These are phyloP conservation scores for Steinernema carpocapsae DNA, from an alignment of 2,888 invertebrate genomes.

Conservation along the genomic window DNA sequence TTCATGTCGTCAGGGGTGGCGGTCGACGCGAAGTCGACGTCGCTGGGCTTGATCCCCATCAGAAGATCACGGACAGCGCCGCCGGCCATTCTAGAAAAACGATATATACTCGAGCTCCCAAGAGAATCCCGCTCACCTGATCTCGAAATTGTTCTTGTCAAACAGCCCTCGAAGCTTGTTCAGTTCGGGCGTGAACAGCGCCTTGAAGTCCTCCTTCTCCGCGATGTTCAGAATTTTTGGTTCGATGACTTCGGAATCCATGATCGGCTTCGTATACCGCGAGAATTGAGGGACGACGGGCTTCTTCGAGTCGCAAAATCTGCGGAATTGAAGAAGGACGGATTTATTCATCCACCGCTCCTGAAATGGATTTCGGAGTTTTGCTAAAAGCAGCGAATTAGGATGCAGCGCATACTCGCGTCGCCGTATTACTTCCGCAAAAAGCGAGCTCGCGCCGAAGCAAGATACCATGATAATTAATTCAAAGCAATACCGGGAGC, in stretches of 20 bases:
- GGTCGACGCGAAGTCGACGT: constrained; percentile 95
- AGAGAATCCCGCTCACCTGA: constrained; percentile 73
- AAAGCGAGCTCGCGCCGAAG: no score
- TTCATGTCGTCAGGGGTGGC: constrained; percentile 97
- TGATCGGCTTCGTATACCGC: background rate
- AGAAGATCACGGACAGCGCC: constrained; percentile 85
- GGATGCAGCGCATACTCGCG: no score
- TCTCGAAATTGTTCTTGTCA: constrained; percentile 75
- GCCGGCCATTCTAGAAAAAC: constrained; percentile 78
- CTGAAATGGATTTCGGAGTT: no score
- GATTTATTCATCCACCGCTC: background rate
- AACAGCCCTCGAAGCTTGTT: constrained; percentile 79
- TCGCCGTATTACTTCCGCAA: no score
- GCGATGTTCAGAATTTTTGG: constrained; percentile 19
- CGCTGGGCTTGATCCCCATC: constrained; percentile 76
- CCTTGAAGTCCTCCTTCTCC: constrained; percentile 76
- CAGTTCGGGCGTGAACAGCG: constrained; percentile 84
- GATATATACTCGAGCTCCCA: background rate
- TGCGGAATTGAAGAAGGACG: background rate
- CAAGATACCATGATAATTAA: no score
- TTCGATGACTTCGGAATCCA: constrained; percentile 34
- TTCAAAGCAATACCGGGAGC: no score
- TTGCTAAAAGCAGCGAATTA: no score
- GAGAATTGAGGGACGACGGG: background rate
- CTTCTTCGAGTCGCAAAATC: background rate